Conservation (phyloP, 2,113 vertebrate species). For the Syngnathoides biaculeatus region DNA sequence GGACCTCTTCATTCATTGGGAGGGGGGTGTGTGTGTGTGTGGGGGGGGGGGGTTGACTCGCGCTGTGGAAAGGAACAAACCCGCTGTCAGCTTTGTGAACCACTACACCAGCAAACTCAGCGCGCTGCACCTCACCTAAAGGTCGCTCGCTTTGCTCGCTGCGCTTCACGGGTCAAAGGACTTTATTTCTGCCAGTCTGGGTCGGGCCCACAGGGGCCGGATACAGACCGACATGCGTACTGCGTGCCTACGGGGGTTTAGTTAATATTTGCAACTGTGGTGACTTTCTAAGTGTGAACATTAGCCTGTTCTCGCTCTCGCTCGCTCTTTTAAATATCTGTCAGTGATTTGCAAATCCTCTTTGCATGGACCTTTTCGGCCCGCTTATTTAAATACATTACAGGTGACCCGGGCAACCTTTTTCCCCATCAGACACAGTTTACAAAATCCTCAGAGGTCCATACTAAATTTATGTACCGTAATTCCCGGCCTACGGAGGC, state of each 20-base stretch:
- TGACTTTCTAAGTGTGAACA: conserved; percentile 17
- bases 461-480: too few species aligned
- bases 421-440: not conserved
- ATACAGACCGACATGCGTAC: not conserved
- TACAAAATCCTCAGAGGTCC: too few species aligned
- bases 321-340: not conserved
- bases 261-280: not conserved
- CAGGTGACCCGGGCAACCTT: not conserved
- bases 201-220: conserved; percentile 39
- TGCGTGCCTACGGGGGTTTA: not conserved
- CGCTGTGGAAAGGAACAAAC: conserved; percentile 11
- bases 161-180: conserved; percentile 62
- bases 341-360: conserved; percentile 33
- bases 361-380: conserved; percentile 44
- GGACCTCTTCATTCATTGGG: conserved; percentile 44
- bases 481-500: too few species aligned
- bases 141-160: conserved; percentile 23
- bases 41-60: not conserved
- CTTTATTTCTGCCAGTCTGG: conserved; percentile 49
- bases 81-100: not conserved
- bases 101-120: too few species aligned
- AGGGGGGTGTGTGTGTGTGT: too few species aligned
- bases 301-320: conserved; percentile 2
- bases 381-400: conserved; percentile 32
- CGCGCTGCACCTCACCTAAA: conserved; percentile 51